phyloP scores from a whole-genome alignment of 2,888 invertebrate genomes.

The Ochlodes sylvanus region DNA sequence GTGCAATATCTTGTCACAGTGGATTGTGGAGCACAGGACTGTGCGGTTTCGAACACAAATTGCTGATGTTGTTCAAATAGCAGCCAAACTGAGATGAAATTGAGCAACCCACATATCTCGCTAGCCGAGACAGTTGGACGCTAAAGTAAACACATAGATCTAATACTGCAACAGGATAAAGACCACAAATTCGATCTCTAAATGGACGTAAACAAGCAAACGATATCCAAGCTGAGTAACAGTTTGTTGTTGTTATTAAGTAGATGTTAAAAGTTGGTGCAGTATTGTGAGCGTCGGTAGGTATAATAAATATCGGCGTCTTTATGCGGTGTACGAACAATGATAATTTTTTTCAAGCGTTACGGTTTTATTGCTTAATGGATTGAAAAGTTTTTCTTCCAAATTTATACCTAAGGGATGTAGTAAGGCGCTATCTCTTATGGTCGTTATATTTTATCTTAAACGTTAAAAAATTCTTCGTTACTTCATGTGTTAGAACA shows the following conservation, averaged over 20 bases:
- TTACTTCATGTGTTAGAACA: constrained; percentile 2
- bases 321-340: constrained; percentile 10
- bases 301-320: constrained; percentile 8
- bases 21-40: constrained; percentile 30
- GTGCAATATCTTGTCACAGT: constrained; percentile 34
- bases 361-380: constrained; percentile 32
- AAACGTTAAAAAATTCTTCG: background rate
- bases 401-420: constrained; percentile 21
- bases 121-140: constrained; percentile 32
- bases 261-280: background rate
- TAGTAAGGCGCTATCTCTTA: constrained; percentile 10
- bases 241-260: constrained; percentile 1
- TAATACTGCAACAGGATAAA: constrained; percentile 29
- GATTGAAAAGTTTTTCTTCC: constrained; percentile 25
- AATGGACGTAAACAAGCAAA: constrained; percentile 26
- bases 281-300: background rate
- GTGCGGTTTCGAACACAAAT: constrained; percentile 35
- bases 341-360: constrained; percentile 18
- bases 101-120: constrained; percentile 36
- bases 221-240: background rate
- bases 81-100: constrained; percentile 37
- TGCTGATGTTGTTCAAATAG: constrained; percentile 36
- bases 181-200: constrained; percentile 26
- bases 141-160: constrained; percentile 34
- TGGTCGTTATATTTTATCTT: background rate